Evolutionary conservation across 2,797 vertebrate genomes (phyloP), one percentile per base, ranked within the genome.

Genomic region (Neoniphon sammara): DNA sequence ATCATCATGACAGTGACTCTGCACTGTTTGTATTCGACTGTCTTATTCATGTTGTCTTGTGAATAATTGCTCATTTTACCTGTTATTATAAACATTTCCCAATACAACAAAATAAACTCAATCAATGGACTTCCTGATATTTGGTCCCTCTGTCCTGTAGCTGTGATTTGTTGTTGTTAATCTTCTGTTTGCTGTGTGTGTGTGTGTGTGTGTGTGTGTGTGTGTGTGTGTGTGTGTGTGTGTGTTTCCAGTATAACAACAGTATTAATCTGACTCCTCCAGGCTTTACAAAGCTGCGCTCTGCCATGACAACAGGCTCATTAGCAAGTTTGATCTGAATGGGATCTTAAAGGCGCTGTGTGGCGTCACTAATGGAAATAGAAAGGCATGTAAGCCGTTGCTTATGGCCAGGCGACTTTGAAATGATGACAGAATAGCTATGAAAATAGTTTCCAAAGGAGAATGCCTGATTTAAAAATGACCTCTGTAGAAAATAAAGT

Each of bases 371-470:
- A 44, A 77, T 87, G 75, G 74, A 90, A 91, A 93, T 90, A 91
- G 87, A 92, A 89, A 81, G 88, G 88, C 75, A 89, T 76, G 76
- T 73, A 73, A 88, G 85, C 81, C 34, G 53, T 59, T 50, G 42
- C 85, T 86, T 73, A 79, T 73, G 82, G 70, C 63, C 25, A 52
- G 78, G 70, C 80, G 74, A 31, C 83, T 86, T 73, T 85, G 77
- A 88, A 89, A 85, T 61, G 80, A 87, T 91, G 89, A 88, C 87
- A 87, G 86, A 82, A 82, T 72, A 58, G 70, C 70, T 64, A 44
- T 87, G 79, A 73, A 86, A 89, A 91, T 89, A 89, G 85, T 87
- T 73, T 75, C 66, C 84, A 80, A 88, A 86, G 88, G 77, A 91
- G 81, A 87, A 75, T 50, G 77, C 71, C 44, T 6, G 75, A 71